Conservation (phyloP, 2,888 invertebrate species). For the Apotomis capreana region DNA sequence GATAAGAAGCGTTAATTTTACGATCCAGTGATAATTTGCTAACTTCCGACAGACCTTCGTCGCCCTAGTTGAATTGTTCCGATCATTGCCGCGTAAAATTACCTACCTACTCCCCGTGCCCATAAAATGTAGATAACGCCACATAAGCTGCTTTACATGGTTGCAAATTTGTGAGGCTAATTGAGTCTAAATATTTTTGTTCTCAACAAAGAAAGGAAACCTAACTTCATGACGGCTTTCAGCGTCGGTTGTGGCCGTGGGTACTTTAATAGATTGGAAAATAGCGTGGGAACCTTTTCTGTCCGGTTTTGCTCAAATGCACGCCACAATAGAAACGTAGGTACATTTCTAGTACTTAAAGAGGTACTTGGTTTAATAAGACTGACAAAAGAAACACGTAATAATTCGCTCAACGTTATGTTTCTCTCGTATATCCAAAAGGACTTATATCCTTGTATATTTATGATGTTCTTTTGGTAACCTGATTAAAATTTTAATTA, state of each 20-base stretch:
- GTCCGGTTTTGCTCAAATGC: constrained; percentile 32
- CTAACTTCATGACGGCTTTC: constrained; percentile 14
- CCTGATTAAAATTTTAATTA: not conserved
- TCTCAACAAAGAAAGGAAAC: constrained; percentile 4
- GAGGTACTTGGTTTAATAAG: constrained; percentile 3
- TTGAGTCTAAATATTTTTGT: constrained; percentile 4
- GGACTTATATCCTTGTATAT: too few relatives aligned
- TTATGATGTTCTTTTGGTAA: too few relatives aligned
- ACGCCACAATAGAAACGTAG: constrained; percentile 21
- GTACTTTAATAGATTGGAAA: constrained; percentile 40
- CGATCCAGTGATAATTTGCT: constrained; percentile 83
- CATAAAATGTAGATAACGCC: constrained; percentile 29
- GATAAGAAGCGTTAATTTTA: constrained; percentile 84
- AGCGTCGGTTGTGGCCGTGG: constrained; percentile 19
- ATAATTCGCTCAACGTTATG: too few relatives aligned
- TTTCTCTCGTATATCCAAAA: too few relatives aligned
- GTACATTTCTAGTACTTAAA: not conserved
- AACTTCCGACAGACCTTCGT: constrained; percentile 81
- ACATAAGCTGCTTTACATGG: constrained; percentile 13
- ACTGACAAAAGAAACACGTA: not conserved
- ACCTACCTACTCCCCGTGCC: constrained; percentile 56
- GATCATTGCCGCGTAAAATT: constrained; percentile 77
- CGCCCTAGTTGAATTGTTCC: constrained; percentile 80
- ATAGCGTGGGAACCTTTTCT: constrained; percentile 40
- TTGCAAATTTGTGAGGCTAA: constrained; percentile 6